Conservation (phyloP, 2,113 vertebrate genomes). For the Microtus oregoni region DNA sequence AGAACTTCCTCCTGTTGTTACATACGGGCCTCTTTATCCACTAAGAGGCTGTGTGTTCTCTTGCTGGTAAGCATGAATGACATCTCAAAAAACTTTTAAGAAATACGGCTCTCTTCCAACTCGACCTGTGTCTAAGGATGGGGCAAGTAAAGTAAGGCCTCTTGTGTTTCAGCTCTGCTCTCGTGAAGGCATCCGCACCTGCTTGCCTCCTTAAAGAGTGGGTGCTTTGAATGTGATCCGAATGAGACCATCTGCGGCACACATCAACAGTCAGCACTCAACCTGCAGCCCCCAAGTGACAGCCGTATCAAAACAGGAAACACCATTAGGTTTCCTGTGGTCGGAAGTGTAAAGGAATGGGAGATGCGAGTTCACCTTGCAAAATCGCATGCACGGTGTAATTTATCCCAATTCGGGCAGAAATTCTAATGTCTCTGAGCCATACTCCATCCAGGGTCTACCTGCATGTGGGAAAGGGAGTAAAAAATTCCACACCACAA, state of each 20-base stretch:
- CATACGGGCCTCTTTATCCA: background rate
- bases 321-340: slow-evolving; percentile 9
- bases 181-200: background rate
- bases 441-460: background rate
- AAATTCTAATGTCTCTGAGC: background rate
- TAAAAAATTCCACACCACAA: background rate
- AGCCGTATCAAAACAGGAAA: slow-evolving; percentile 73
- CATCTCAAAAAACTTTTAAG: background rate
- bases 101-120: background rate
- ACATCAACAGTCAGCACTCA: slow-evolving; percentile 53
- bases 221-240: slow-evolving; percentile 9
- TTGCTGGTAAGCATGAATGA: background rate
- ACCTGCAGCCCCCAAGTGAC: background rate
- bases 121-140: background rate
- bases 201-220: background rate
- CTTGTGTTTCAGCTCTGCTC: background rate
- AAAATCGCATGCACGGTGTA: slow-evolving; percentile 8
- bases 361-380: background rate
- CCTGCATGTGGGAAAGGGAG: background rate
- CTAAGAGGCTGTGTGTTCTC: background rate
- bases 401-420: background rate
- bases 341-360: background rate
- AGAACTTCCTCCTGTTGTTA: background rate
- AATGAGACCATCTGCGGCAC: background rate
- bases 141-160: background rate